A percentile compares a stretch with the other conserved stretches of the same genome.
phyloP scores from a whole-genome alignment of 2,113 vertebrate species.

The Callipepla californica region DNA sequence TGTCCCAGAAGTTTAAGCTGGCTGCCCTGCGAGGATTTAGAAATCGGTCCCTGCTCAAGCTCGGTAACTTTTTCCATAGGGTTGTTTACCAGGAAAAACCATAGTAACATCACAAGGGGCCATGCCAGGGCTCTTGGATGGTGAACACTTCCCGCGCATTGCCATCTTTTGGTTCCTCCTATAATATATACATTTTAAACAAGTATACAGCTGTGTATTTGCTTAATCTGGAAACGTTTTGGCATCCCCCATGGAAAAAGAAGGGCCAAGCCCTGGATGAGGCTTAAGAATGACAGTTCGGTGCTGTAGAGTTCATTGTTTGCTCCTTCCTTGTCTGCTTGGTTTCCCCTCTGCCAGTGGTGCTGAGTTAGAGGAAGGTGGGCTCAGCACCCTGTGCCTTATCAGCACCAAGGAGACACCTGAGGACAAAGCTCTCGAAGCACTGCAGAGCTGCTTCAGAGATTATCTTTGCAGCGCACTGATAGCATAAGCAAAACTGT shows the following conservation, averaged over 20 bases:
- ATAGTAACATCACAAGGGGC: background rate
- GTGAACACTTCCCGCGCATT: background rate
- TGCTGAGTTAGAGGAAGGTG: background rate
- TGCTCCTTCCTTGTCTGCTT: background rate
- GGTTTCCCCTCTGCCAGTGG: rapidly evolving
- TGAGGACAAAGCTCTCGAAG: background rate
- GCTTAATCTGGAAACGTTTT: constrained; percentile 10
- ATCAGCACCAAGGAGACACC: background rate
- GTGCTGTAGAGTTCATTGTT: background rate
- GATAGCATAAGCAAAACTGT: background rate
- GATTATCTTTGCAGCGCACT: background rate
- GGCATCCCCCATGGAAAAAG: constrained; percentile 19
- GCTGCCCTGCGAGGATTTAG: background rate
- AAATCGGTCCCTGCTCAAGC: background rate
- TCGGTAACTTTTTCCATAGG: background rate
- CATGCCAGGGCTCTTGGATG: background rate
- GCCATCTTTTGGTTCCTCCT: background rate
- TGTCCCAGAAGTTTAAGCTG: background rate
- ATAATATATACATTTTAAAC: background rate
- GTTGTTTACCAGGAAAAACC: background rate
- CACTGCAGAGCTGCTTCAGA: background rate
- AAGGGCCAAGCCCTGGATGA: background rate
- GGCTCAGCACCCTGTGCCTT: background rate
- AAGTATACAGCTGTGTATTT: background rate
- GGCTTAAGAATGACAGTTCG: rapidly evolving